Evolutionary conservation across 2,113 vertebrate species (phyloP).

Genomic region (Silurus meridionalis): DNA sequence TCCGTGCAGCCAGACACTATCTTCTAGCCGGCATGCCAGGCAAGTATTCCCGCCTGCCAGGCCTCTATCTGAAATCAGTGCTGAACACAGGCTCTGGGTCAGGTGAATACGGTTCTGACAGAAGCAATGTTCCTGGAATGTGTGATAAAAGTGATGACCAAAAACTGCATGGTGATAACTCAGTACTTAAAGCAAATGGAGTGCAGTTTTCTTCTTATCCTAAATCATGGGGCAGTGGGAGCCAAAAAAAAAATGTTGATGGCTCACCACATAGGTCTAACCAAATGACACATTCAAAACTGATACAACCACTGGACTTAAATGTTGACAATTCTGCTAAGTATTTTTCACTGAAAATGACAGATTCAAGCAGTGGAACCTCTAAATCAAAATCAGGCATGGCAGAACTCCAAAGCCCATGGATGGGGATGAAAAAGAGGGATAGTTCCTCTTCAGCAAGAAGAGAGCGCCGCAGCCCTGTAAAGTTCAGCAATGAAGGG

Average conservation of each 20-base stretch:
- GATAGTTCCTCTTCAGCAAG: slow-evolving; percentile 15
- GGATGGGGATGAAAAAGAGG: not conserved
- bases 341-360: not conserved
- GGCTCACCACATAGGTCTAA: not conserved
- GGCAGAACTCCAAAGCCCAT: slow-evolving; percentile 3
- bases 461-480: slow-evolving; percentile 61
- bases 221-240: not conserved
- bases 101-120: slow-evolving; percentile 57
- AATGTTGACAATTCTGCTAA: not conserved
- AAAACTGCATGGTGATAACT: not conserved
- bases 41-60: slow-evolving; percentile 57
- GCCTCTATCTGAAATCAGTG: slow-evolving; percentile 31
- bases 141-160: slow-evolving; percentile 8
- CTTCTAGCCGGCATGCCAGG: slow-evolving; percentile 72
- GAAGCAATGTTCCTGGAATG: slow-evolving; percentile 25
- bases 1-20: slow-evolving; percentile 70
- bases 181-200: slow-evolving; percentile 4
- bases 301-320: not conserved
- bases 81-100: slow-evolving; percentile 48
- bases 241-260: not conserved
- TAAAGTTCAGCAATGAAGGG: not conserved
- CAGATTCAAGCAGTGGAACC: slow-evolving; percentile 2
- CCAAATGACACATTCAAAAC: not conserved
- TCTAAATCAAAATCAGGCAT: not conserved
- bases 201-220: not conserved